Conservation (phyloP, 2,888 invertebrate genomes). For the Minunthozetes semirufus region DNA sequence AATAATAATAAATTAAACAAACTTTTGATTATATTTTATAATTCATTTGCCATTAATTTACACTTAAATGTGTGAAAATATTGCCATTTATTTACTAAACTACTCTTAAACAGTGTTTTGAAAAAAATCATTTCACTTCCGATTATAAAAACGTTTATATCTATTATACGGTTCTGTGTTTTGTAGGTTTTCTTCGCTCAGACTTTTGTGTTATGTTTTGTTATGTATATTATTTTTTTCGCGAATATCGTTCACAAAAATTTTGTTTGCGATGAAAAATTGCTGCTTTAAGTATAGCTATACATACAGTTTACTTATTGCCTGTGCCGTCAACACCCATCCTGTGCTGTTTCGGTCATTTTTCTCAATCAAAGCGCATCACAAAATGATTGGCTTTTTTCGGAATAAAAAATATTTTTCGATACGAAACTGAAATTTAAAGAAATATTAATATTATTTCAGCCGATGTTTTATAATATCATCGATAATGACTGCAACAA, state of each 20-base stretch:
- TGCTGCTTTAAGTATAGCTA: slow-evolving; percentile 2
- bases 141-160: slow-evolving; percentile 15
- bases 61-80: slow-evolving; percentile 5
- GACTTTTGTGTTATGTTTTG: background rate
- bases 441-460: slow-evolving; percentile 8
- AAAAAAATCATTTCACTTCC: slow-evolving; percentile 17
- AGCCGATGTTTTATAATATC: background rate
- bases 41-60: background rate
- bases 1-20: background rate
- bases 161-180: background rate
- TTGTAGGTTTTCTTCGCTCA: background rate
- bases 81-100: background rate
- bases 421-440: background rate
- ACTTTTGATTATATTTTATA: background rate
- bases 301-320: slow-evolving; percentile 11
- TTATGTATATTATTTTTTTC: too few relatives aligned
- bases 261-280: slow-evolving; percentile 6
- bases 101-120: background rate
- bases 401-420: background rate
- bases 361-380: slow-evolving; percentile 28
- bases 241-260: background rate
- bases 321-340: slow-evolving; percentile 27
- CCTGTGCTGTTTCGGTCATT: slow-evolving; percentile 23
- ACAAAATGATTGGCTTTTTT: background rate
- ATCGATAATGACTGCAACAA: background rate